Evolutionary conservation across 2,888 invertebrate species (phyloP), one percentile per base, ranked within the genome.

Genomic region (Psylliodes chrysocephalus): DNA sequence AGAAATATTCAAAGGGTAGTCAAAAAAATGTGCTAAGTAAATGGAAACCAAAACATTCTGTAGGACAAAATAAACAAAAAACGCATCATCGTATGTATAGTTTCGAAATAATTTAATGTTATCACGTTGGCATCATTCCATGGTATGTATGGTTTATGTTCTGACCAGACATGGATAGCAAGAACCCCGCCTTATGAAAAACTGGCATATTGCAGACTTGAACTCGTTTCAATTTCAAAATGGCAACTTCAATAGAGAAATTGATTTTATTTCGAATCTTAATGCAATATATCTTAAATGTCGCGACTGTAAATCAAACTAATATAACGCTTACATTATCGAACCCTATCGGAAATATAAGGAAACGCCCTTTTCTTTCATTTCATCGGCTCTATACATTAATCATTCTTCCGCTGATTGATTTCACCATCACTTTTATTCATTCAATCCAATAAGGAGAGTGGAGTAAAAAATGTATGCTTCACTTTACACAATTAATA

Each of bases 151-250:
- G 71, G 71, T 77, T 75, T 76, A 76, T 75, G 71, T 70, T 64
- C 68, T 68, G 71, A 70, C 71, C 72, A 75, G 76, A 75, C 75
- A 73, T 72, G 73, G 72, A 68, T 63, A 52, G 68, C 61, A 64
- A 67, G 67, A 66, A 75, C 73, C 71, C 73, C 76, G 74, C 72
- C 72, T 73, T 68, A 71, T 73, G 75, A 77, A 76, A 77, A 78
- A 77, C 75, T 76, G 71, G 76, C 75, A 75, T 74, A 71, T 71
- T 69, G 71, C 71, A 69, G 74, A 71, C 74, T 75, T 74, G 75
- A 76, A 75, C 76, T 74, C 74, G 75, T 75, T 77, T 74, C 75
- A 77, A 77, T 77, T 75, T 75, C 73, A 77, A 78, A 78, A 78
- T 77, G 75, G 77, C 75, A 77, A 74, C 74, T 73, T 69, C 70